Evolutionary conservation across 2,113 vertebrate species (phyloP).

Genomic region (Megaleporinus macrocephalus): DNA sequence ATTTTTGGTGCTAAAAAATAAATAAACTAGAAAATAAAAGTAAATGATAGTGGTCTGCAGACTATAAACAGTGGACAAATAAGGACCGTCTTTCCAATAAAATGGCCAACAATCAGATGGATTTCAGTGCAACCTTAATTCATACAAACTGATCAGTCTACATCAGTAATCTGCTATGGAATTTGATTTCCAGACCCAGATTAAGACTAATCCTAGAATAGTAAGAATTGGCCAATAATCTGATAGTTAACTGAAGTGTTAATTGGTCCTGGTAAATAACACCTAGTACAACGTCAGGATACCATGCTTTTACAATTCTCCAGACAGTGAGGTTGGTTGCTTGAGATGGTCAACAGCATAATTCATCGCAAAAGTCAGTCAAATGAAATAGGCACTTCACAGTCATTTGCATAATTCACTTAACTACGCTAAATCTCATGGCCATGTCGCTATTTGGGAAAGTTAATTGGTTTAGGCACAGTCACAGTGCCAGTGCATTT

Average conservation of each 20-base stretch:
- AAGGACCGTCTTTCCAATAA: too few relatives aligned
- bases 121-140: too few relatives aligned
- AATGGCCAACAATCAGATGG: too few relatives aligned
- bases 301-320: not conserved
- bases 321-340: not conserved
- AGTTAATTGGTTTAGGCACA: slow-evolving; percentile 43
- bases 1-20: too few relatives aligned
- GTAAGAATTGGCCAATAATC: too few relatives aligned
- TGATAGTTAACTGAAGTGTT: not conserved
- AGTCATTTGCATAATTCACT: slow-evolving; percentile 49
- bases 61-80: too few relatives aligned
- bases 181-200: too few relatives aligned
- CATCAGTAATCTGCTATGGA: too few relatives aligned
- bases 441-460: slow-evolving; percentile 32
- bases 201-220: too few relatives aligned
- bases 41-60: too few relatives aligned
- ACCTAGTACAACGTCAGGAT: not conserved
- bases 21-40: too few relatives aligned
- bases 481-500: slow-evolving; percentile 31
- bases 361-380: slow-evolving; percentile 24
- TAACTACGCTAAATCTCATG: slow-evolving; percentile 44
- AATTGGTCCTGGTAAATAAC: not conserved
- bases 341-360: not conserved
- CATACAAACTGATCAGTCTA: too few relatives aligned
- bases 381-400: slow-evolving; percentile 37